Percentiles rank a stretch among this genome's conserved stretches.
These are phyloP conservation scores for Spondyliosoma cantharus DNA, from an alignment of 2,797 vertebrate genomes.

Conservation along the genomic window DNA sequence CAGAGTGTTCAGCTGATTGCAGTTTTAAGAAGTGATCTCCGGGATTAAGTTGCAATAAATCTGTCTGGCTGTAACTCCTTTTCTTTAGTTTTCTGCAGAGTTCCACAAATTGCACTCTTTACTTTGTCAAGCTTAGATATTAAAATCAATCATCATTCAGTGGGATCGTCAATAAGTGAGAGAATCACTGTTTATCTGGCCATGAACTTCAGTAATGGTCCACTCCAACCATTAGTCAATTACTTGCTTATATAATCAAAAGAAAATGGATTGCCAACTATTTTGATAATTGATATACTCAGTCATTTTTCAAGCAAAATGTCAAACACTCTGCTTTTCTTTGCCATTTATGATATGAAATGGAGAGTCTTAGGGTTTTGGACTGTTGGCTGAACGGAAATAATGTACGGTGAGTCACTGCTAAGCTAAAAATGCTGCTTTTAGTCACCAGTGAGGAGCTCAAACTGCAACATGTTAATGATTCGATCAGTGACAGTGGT, in stretches of 20 bases:
- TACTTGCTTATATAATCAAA: no score
- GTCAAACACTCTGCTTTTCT: no score
- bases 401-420: background rate
- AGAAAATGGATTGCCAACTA: no score
- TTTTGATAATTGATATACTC: no score
- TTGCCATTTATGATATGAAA: background rate
- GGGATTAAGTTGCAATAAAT: background rate
- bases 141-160: background rate
- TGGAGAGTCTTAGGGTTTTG: no score
- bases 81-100: constrained; percentile 4
- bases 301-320: no score
- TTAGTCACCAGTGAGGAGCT: background rate
- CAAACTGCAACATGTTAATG: background rate
- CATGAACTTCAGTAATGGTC: background rate
- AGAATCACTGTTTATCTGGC: background rate
- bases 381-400: background rate
- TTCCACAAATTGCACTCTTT: background rate
- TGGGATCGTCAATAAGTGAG: background rate
- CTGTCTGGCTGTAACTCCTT: background rate
- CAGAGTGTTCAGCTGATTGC: background rate
- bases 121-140: background rate
- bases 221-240: no score
- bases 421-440: background rate
- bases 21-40: background rate
- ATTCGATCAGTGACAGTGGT: background rate